A percentile compares a stretch with the other conserved stretches of the same genome.
phyloP scores from a whole-genome alignment of 1,140 invertebrate species.

The Drosophila tristis region DNA sequence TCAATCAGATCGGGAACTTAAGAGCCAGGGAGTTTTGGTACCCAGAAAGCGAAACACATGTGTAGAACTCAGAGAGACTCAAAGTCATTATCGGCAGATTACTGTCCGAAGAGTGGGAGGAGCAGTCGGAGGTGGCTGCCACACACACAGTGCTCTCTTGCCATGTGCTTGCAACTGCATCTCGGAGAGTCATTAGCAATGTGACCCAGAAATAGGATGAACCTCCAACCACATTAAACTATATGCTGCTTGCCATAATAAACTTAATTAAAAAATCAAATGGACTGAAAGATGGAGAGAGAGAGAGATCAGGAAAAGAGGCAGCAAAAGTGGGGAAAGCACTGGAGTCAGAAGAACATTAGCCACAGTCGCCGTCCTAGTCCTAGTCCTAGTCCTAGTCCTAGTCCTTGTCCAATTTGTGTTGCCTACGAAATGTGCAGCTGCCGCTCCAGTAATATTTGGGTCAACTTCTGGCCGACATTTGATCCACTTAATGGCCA shows the following conservation, averaged over 20 bases:
- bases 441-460: slow-evolving; percentile 33
- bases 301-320: slow-evolving; percentile 2
- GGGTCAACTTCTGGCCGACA: slow-evolving; percentile 48
- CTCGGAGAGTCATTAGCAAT: slow-evolving; percentile 66
- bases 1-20: not conserved
- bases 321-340: not conserved
- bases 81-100: slow-evolving; percentile 70
- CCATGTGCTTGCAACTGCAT: slow-evolving; percentile 36
- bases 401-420: slow-evolving; percentile 20
- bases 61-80: slow-evolving; percentile 5
- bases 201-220: slow-evolving; percentile 64
- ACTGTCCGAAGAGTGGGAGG: slow-evolving; percentile 30
- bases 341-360: slow-evolving; percentile 38
- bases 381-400: slow-evolving; percentile 5
- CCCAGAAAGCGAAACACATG: not conserved
- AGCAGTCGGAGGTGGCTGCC: slow-evolving; percentile 2
- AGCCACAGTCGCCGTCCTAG: slow-evolving; percentile 21
- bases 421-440: slow-evolving; percentile 44
- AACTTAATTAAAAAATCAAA: slow-evolving; percentile 73
- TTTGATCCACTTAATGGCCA: slow-evolving; percentile 34
- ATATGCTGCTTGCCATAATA: slow-evolving; percentile 72
- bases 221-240: slow-evolving; percentile 66
- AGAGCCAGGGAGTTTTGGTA: slow-evolving; percentile 1
- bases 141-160: not conserved
- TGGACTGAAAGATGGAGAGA: slow-evolving; percentile 33